Base-by-base conservation (phyloP, 2,888 invertebrate species). In the Mythimna vitellina region DNA sequence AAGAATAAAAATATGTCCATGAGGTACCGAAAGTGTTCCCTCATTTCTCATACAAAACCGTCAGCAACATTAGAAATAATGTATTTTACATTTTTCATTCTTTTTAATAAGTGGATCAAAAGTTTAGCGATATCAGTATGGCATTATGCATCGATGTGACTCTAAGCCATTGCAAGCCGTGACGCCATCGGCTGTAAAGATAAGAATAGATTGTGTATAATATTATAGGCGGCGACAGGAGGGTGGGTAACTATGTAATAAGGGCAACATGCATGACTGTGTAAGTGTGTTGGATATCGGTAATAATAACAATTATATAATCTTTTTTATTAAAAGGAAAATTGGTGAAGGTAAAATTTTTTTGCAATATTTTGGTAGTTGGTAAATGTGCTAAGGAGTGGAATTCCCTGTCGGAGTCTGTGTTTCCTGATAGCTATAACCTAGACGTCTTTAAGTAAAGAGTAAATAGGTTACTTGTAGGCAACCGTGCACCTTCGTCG, bases 141-240 rank as follows among this genome's bases (percentile, higher is more conserved):
- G 62, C 29, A n/a, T 65, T 64, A 42, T 80, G 67, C 63, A 77
- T 77, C 51, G 68, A 56, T 64, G 63, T 51, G 60, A 63, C 66
- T 79, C 49, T 61, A 74, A 77, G 75, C 67, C 42, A 80, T 20
- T 60, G 80, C 80, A 80, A 51, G 42, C 64, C 7, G 20, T 67
- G 80, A 64, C 80, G 64, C 67, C 60, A 77, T 10, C 3, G 60
- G 75, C 42, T 74, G 32, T 80, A 61, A 56, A 77, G 75, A 73
- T 73, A 65, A 73, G 73, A 73, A 73, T 65, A 53, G 20, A 67
- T 80, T 46, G 67, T 66, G 63, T 67, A 74, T 51, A 60, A 80
- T 54, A 69, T 35, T 42, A 70, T 29, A 65, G 29, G 32, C 58
- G 25, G 32, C 14, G 53, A 54, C 25, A 42, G 63, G 20, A 67